A percentile compares a stretch with the other conserved stretches of the same genome.
These are phyloP conservation scores for Bungarus multicinctus DNA, from an alignment of 2,113 vertebrate species.

Conservation along the genomic window DNA sequence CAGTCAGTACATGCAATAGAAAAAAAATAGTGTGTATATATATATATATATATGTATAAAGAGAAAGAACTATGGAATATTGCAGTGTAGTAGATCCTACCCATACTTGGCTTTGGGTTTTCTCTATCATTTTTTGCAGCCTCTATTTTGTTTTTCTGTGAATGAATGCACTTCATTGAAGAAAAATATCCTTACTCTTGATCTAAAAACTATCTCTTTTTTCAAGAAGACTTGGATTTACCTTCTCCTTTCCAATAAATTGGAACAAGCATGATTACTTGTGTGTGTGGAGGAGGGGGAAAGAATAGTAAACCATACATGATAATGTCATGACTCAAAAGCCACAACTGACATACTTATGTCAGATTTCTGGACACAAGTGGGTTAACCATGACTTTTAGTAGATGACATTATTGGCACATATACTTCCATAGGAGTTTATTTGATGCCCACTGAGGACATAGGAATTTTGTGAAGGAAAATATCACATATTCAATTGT, in stretches of 20 bases:
- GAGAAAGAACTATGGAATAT: too few relatives aligned
- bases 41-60: background rate
- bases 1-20: background rate
- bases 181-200: background rate
- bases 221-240: background rate
- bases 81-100: too few relatives aligned
- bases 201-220: background rate
- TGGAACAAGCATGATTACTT: background rate
- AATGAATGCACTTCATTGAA: background rate
- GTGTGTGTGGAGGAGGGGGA: background rate
- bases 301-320: background rate
- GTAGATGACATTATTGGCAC: background rate
- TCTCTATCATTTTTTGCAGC: background rate
- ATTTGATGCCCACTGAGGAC: background rate
- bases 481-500: background rate
- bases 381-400: background rate
- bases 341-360: background rate
- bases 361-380: background rate
- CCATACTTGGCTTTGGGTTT: background rate
- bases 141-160: background rate
- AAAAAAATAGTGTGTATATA: too few relatives aligned
- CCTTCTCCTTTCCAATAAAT: background rate
- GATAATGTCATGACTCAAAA: background rate
- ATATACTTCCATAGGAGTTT: background rate
- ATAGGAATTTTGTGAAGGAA: background rate